A percentile compares a stretch with the other conserved stretches of the same genome.
Evolutionary conservation across 2,888 invertebrate species (phyloP).

Genomic region (Heliconius ethilla): DNA sequence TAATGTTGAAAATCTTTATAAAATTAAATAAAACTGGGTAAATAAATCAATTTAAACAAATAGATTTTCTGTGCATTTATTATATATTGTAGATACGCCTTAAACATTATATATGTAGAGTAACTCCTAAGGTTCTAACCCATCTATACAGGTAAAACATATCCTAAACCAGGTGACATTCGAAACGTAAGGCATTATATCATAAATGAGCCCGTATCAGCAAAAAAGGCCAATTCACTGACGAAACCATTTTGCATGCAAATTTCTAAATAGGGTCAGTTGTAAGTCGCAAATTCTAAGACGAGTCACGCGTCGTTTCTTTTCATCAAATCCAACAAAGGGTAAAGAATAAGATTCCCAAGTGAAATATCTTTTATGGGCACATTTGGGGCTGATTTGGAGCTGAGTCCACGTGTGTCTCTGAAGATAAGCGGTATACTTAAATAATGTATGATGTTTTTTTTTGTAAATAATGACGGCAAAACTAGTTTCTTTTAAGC

Average conservation of each 20-base stretch:
- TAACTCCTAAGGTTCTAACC: no score
- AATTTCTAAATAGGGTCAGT: conserved; percentile 54
- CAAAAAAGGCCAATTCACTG: conserved; percentile 52
- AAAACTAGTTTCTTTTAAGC: conserved; percentile 1
- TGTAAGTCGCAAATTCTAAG: conserved; percentile 40
- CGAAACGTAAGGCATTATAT: conserved; percentile 27
- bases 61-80: no score
- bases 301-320: conserved; percentile 44
- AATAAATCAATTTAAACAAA: no score
- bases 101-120: no score
- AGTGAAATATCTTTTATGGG: conserved; percentile 30
- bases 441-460: not conserved
- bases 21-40: no score
- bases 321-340: conserved; percentile 29
- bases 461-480: not conserved
- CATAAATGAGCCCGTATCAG: conserved; percentile 56
- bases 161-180: conserved; percentile 24
- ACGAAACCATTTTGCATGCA: conserved; percentile 52
- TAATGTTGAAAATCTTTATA: no score
- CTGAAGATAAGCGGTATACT: not conserved
- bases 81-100: no score
- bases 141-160: not conserved
- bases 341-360: conserved; percentile 21
- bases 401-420: conserved; percentile 27
- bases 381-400: conserved; percentile 22